phyloP scores from a whole-genome alignment of 1,140 invertebrate genomes.

The Melitaea cinxia region DNA sequence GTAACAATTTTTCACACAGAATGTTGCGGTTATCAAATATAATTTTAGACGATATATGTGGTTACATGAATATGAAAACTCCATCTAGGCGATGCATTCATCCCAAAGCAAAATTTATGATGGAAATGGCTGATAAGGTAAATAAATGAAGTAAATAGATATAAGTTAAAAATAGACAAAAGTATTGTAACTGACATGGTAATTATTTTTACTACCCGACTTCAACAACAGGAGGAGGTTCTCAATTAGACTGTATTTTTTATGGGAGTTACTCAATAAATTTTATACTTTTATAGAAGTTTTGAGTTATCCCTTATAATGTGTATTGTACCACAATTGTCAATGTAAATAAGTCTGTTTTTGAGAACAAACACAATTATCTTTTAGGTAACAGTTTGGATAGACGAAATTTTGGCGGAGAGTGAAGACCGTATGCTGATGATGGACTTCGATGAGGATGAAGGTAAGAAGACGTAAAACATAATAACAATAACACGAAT shows the following conservation, averaged over 20 bases:
- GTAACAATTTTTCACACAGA: slow-evolving; percentile 32
- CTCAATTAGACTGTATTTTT: too few species aligned
- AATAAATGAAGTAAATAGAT: neutral
- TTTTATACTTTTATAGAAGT: too few species aligned
- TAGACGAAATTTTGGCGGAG: slow-evolving; percentile 68
- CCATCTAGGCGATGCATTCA: slow-evolving; percentile 50
- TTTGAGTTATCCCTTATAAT: too few species aligned
- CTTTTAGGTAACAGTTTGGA: slow-evolving; percentile 68
- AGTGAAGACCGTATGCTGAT: slow-evolving; percentile 73
- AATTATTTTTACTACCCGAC: too few species aligned
- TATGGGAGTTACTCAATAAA: too few species aligned
- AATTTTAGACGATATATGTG: slow-evolving; percentile 60
- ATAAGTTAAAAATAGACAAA: neutral
- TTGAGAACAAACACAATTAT: too few species aligned
- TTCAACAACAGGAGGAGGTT: too few species aligned
- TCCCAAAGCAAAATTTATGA: slow-evolving; percentile 67
- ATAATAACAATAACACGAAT: neutral
- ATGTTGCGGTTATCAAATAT: slow-evolving; percentile 70
- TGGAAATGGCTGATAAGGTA: slow-evolving; percentile 73
- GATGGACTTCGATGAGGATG: slow-evolving; percentile 76
- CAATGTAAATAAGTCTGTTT: too few species aligned
- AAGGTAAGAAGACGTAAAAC: slow-evolving; percentile 63
- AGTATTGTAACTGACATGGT: too few species aligned
- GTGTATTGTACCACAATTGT: too few species aligned
- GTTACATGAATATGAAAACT: slow-evolving; percentile 53